Evolutionary conservation across 1,140 invertebrate species (phyloP).

Genomic region (Psix sp.): DNA sequence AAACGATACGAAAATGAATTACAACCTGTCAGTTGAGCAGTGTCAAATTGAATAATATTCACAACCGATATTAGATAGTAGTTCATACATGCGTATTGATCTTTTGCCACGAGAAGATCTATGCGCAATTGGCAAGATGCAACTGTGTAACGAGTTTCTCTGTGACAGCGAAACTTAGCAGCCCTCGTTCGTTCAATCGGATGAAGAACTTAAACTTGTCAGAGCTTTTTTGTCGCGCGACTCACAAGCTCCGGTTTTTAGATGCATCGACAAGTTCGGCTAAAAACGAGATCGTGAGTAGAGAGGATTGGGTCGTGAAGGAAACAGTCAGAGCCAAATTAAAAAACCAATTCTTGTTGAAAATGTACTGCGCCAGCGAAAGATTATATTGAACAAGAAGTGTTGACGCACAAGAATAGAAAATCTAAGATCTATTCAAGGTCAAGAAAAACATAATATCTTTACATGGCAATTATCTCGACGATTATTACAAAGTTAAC

Average conservation of each 20-base stretch:
- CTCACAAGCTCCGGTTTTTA: constrained; percentile 8
- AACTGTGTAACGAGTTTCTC: constrained; percentile 37
- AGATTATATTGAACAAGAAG: too few relatives aligned
- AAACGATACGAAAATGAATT: too few relatives aligned
- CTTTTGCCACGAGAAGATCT: constrained; percentile 37
- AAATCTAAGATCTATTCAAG: too few relatives aligned
- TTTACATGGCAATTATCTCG: constrained; percentile 34
- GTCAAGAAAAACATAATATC: constrained; percentile 9
- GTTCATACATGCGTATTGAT: constrained; percentile 43
- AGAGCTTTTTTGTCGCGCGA: constrained; percentile 17
- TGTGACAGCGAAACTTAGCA: constrained; percentile 22
- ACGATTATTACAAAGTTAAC: constrained; percentile 47
- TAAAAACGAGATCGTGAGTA: constrained; percentile 30
- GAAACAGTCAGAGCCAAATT: constrained; percentile 26
- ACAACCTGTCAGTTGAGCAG: too few relatives aligned
- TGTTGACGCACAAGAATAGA: constrained; percentile 20
- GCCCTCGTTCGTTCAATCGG: constrained; percentile 17
- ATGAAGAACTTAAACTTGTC: constrained; percentile 46
- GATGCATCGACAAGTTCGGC: constrained; percentile 22
- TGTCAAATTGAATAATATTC: constrained; percentile 42
- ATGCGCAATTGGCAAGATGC: constrained; percentile 46
- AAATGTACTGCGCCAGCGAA: constrained; percentile 28
- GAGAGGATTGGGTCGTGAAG: constrained; percentile 18
- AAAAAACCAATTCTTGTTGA: constrained; percentile 16
- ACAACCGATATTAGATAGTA: too few relatives aligned